These are phyloP conservation scores for Loxodonta africana DNA, from an alignment of 2,113 vertebrate species.

Conservation along the genomic window DNA sequence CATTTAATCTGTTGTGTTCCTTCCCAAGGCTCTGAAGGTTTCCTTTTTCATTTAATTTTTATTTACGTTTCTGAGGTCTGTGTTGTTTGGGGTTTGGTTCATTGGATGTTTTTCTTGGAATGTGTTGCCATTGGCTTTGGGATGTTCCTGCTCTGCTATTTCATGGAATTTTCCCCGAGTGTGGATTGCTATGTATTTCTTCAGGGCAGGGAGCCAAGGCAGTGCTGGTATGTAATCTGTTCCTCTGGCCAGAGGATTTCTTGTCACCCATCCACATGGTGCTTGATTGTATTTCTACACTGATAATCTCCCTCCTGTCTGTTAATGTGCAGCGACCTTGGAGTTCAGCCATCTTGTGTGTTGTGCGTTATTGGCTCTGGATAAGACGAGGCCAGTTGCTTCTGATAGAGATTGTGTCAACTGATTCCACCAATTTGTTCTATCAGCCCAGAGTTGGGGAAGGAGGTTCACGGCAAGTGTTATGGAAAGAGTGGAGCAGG, in stretches of 20 bases:
- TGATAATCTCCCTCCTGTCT: constrained; percentile 71
- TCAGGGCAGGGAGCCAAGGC: constrained; percentile 68
- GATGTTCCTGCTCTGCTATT: constrained; percentile 81
- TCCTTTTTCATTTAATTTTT: constrained; percentile 86
- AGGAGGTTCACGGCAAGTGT: constrained; percentile 54
- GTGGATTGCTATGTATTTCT: constrained; percentile 83
- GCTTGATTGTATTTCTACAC: constrained; percentile 70
- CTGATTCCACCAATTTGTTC: constrained; percentile 81
- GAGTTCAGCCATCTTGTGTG: constrained; percentile 23
- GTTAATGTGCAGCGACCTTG: constrained; percentile 38
- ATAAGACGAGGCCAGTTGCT: constrained; percentile 69
- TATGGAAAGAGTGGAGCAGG: constrained; percentile 57
- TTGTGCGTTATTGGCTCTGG: constrained; percentile 48
- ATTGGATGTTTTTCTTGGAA: constrained; percentile 87
- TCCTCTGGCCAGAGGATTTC: constrained; percentile 77
- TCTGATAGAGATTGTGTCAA: constrained; percentile 79
- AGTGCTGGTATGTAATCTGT: constrained; percentile 79
- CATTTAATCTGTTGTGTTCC: constrained; percentile 83
- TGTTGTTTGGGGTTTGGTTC: constrained; percentile 85
- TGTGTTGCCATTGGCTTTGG: constrained; percentile 68
- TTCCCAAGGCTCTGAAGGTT: constrained; percentile 81
- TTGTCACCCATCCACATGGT: constrained; percentile 68
- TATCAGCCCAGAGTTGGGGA: constrained; percentile 39
- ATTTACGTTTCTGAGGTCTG: constrained; percentile 87
- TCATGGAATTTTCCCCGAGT: constrained; percentile 85